Evolutionary conservation across 2,797 vertebrate genomes (phyloP), one percentile per base, ranked within the genome.

Genomic region (Enteromius trimaculatus): DNA sequence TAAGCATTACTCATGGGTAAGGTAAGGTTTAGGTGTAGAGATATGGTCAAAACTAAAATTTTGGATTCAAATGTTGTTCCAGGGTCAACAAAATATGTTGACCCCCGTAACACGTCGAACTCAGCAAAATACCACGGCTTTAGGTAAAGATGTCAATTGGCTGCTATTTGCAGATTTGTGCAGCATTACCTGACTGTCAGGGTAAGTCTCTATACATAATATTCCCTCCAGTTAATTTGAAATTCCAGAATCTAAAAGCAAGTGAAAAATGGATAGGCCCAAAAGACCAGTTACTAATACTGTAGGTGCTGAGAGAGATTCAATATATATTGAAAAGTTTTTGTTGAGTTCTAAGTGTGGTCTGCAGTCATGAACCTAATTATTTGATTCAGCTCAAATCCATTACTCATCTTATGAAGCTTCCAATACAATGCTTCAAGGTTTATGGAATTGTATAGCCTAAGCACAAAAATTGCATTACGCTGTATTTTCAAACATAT

Each of bases 331-430:
- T 55, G 10, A 58, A 44, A 53, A 44, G 6, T 1, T 79, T 69
- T 5, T 55, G 14, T 29, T 39, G n/a, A 55, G 42, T 49, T 17
- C 26, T 47, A 81, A 75, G n/a, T 75, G 39, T 14, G 23, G 6
- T 26, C 23, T n/a, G 16, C 51, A 60, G 34, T 42, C 37, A 55
- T 62, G 21, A 49, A 60, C 53, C 37, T 26, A 71, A 23, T 55
- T 23, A 72, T 47, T 16, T 34, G 8, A 80, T 71, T 64, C 79
- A 49, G 14, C 29, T 17, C 1, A 49, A 9, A 72, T 29, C 55
- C 79, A 51, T 64, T 60, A 49, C 29, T 64, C 55, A 81, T 51
- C 55, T 19, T 19, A 72, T 64, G 3, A 64, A 64, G 26, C 55
- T 49, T 72, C 79, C 53, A 47, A 26, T 23, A 53, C 4, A 34